Base-by-base conservation (phyloP, 1,140 invertebrate species). In the Steinernema feltiae region DNA sequence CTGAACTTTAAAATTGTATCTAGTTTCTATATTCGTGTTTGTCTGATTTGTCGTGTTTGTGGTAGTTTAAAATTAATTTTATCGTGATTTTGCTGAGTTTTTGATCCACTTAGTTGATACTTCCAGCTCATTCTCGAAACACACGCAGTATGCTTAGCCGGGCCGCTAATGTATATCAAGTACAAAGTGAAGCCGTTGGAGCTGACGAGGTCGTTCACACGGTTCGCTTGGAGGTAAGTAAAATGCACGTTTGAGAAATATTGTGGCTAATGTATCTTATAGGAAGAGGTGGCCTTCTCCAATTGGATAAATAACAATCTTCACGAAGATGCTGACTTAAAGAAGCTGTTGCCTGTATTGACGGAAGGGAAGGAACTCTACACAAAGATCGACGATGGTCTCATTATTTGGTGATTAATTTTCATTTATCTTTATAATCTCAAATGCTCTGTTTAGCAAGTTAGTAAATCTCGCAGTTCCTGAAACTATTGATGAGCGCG, bases 391-490 rank as follows among this genome's bases (percentile, higher is more conserved):
- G 93, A 94, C 85, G 95, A 98, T 88, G 97, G 97, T 74, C 94
- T 99, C 79, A 90, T 99, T 69, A 89, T 99, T 41, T 99, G 96
- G 94, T 96, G 88, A 89, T 88, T 79, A 18, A 27, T 21, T 69
- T 15, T n/a, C 24, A 71, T 46, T 17, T n/a, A 21, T 21, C 3
- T 12, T 27, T 27, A 63, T n/a, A 7, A n/a, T 3, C 53, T 63
- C 3, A n/a, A 63, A n/a, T n/a, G n/a, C n/a, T 87, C 71, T 76
- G 89, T 90, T 32, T 88, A 97, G 94, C 88, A 99, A 99, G 92
- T 92, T 99, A 71, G 97, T 99, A 83, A 99, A 99, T 88, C 92
- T 97, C 86, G 97, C 97, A 3, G 97, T 95, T 84, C 94, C 95
- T 48, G 95, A 98, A 85, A 99, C 97, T 2, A 99, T 99, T 84